Conservation (phyloP, 2,888 invertebrate genomes). For the Folsomia candida region DNA sequence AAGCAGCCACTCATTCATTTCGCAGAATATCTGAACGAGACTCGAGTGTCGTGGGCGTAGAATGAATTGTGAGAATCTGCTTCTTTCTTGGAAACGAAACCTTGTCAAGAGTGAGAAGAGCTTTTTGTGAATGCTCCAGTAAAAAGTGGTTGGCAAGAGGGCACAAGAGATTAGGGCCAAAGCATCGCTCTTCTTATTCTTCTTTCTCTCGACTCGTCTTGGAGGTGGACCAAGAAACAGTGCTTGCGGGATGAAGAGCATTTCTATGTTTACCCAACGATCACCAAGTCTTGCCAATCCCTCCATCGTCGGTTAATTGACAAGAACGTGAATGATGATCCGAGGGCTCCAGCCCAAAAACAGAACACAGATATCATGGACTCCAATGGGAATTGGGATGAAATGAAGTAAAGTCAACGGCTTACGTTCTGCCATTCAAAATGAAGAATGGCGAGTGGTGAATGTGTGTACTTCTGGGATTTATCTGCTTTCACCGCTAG, state of each 20-base stretch:
- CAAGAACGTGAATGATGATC: constrained; percentile 17
- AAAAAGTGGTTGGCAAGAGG: constrained; percentile 11
- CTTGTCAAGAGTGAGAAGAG: not conserved
- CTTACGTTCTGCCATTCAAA: not conserved
- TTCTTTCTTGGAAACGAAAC: not conserved
- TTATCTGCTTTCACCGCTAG: not conserved
- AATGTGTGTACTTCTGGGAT: not conserved
- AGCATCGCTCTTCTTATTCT: not conserved
- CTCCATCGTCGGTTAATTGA: constrained; percentile 8
- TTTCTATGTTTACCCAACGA: not conserved
- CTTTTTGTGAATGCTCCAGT: not conserved
- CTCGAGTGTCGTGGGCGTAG: not conserved
- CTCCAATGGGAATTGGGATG: not conserved
- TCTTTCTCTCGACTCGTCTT: not conserved
- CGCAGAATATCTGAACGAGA: too few species aligned
- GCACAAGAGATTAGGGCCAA: constrained; percentile 4
- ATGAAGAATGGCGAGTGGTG: not conserved
- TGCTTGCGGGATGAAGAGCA: not conserved
- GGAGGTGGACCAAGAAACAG: constrained; percentile 15
- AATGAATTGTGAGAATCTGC: not conserved
- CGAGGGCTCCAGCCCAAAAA: not conserved
- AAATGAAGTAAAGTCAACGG: not conserved
- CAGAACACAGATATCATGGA: not conserved
- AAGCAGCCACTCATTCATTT: too few species aligned
- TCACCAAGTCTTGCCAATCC: constrained; percentile 8